phyloP scores from a whole-genome alignment of 2,888 invertebrate genomes.

The Athrips mouffetella region DNA sequence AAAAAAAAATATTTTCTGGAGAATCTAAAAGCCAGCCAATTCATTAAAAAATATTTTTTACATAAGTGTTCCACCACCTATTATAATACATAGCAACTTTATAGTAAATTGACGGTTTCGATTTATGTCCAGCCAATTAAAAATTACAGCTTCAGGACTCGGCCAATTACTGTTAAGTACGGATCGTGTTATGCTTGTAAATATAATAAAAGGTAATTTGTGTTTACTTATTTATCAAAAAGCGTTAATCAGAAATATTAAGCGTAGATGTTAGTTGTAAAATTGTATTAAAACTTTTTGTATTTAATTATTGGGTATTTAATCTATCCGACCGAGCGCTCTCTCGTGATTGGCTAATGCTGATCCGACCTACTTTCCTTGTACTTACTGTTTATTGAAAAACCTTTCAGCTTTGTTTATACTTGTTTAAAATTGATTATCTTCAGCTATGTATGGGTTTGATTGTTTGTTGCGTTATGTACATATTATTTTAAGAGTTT shows the following conservation, averaged over 20 bases:
- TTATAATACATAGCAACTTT: too few relatives aligned
- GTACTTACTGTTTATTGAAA: constrained; percentile 36
- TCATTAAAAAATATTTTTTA: too few relatives aligned
- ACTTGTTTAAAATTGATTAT: constrained; percentile 17
- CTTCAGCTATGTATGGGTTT: constrained; percentile 35
- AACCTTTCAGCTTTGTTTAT: constrained; percentile 19
- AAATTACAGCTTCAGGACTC: too few relatives aligned
- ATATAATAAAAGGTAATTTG: constrained; percentile 64
- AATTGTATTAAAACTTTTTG: constrained; percentile 75
- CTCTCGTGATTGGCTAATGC: constrained; percentile 71
- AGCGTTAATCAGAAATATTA: constrained; percentile 68
- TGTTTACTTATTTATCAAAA: constrained; percentile 77
- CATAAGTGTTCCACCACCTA: too few relatives aligned
- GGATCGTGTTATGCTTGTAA: constrained; percentile 76
- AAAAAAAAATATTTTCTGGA: too few relatives aligned
- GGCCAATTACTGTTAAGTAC: constrained; percentile 70
- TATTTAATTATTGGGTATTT: constrained; percentile 74
- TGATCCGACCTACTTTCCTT: constrained; percentile 56
- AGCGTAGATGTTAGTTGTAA: constrained; percentile 76
- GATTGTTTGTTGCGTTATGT: constrained; percentile 71
- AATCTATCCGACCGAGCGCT: constrained; percentile 72
- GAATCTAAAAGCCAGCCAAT: too few relatives aligned
- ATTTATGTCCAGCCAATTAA: too few relatives aligned
- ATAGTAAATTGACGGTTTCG: too few relatives aligned
- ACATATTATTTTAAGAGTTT: constrained; percentile 75